Evolutionary conservation across 2,888 invertebrate genomes (phyloP).

Genomic region (Drepana falcataria): DNA sequence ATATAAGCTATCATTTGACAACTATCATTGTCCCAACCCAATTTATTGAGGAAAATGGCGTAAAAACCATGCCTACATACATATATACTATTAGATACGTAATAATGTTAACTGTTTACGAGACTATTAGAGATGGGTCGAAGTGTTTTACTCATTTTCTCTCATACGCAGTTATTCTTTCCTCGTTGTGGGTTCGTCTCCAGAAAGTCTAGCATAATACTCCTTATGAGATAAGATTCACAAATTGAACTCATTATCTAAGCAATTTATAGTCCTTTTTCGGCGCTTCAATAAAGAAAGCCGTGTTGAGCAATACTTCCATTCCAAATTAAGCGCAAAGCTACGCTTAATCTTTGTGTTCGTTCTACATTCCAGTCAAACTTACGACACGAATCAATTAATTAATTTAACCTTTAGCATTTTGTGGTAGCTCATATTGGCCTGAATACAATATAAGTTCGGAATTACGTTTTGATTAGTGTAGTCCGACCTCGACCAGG

Average conservation of each 20-base stretch:
- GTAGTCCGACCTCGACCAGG: slow-evolving; percentile 51
- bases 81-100: neutral
- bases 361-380: neutral
- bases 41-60: neutral
- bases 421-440: slow-evolving; percentile 30
- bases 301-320: neutral
- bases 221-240: neutral
- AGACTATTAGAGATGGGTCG: neutral
- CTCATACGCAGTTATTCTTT: neutral
- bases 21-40: neutral
- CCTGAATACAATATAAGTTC: slow-evolving; percentile 57
- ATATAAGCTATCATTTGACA: neutral
- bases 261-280: neutral
- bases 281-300: neutral
- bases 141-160: neutral
- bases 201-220: neutral
- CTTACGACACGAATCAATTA: slow-evolving; percentile 26
- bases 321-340: neutral
- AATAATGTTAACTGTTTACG: neutral
- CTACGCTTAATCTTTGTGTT: neutral
- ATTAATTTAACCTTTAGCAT: slow-evolving; percentile 38
- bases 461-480: slow-evolving; percentile 68
- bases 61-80: neutral
- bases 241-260: neutral
- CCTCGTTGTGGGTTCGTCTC: neutral